phyloP scores from a whole-genome alignment of 2,797 vertebrate species.

The Anguilla obscura region DNA sequence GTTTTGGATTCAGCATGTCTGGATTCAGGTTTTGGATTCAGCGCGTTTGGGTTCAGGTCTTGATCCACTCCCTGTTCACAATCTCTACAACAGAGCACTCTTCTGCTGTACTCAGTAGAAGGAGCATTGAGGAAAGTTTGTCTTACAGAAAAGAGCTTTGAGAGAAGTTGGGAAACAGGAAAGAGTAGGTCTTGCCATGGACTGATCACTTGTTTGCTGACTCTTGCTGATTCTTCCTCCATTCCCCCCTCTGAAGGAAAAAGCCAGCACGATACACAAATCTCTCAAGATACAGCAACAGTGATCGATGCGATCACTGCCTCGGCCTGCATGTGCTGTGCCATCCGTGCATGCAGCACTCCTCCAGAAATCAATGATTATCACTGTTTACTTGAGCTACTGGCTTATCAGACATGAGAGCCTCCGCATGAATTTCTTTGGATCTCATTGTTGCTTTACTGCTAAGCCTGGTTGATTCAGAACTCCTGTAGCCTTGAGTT shows the following conservation, averaged over 20 bases:
- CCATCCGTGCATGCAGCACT: neutral
- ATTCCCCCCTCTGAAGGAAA: neutral
- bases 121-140: neutral
- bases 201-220: neutral
- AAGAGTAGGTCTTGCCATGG: neutral
- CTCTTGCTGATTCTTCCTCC: neutral
- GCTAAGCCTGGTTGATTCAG: slow-evolving; percentile 46
- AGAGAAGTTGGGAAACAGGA: neutral
- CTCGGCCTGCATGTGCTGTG: neutral
- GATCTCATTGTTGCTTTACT: slow-evolving; percentile 52
- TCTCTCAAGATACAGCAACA: neutral
- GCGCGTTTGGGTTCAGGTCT: neutral
- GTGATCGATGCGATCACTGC: neutral
- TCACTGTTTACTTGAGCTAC: slow-evolving; percentile 41
- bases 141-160: neutral
- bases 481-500: slow-evolving; percentile 52
- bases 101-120: neutral
- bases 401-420: slow-evolving; percentile 47
- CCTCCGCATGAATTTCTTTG: slow-evolving; percentile 40
- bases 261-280: neutral
- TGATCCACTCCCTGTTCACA: neutral
- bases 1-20: too few relatives aligned
- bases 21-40: too few relatives aligned
- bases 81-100: neutral
- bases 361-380: slow-evolving; percentile 58